Evolutionary conservation across 2,888 invertebrate genomes (phyloP).

Genomic region (Diarsia rubi): DNA sequence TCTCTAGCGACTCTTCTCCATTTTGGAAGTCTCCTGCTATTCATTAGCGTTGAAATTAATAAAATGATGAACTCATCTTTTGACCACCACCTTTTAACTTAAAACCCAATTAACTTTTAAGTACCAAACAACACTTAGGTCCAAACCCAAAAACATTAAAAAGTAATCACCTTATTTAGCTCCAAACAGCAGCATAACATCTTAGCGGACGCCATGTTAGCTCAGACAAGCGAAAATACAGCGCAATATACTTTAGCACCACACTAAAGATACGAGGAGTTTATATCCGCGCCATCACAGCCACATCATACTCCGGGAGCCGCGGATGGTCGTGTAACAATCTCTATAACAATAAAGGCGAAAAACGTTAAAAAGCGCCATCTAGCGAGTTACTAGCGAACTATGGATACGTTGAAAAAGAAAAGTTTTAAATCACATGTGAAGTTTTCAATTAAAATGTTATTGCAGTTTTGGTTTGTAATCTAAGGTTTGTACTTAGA

Average conservation of each 20-base stretch:
- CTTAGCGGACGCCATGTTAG: conserved; percentile 55
- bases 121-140: background rate
- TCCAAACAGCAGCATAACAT: conserved; percentile 50
- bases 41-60: background rate
- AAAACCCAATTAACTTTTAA: conserved; percentile 5
- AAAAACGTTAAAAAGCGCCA: conserved; percentile 50
- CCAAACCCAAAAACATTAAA: conserved; percentile 6
- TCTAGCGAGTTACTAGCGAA: conserved; percentile 34
- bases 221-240: conserved; percentile 60
- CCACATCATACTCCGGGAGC: conserved; percentile 58
- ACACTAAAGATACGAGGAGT: conserved; percentile 63
- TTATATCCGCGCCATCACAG: conserved; percentile 52
- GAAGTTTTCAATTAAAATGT: background rate
- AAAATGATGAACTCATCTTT: background rate
- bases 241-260: conserved; percentile 60
- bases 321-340: conserved; percentile 63
- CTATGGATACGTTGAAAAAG: conserved; percentile 14
- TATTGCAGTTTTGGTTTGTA: background rate
- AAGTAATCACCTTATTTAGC: conserved; percentile 49
- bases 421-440: conserved; percentile 19
- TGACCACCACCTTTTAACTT: background rate
- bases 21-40: background rate
- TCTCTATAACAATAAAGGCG: conserved; percentile 56
- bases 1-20: too few species aligned
- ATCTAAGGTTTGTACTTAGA: too few species aligned